Conservation (phyloP, 2,888 invertebrate species). For the Scaptomyza tumidula region DNA sequence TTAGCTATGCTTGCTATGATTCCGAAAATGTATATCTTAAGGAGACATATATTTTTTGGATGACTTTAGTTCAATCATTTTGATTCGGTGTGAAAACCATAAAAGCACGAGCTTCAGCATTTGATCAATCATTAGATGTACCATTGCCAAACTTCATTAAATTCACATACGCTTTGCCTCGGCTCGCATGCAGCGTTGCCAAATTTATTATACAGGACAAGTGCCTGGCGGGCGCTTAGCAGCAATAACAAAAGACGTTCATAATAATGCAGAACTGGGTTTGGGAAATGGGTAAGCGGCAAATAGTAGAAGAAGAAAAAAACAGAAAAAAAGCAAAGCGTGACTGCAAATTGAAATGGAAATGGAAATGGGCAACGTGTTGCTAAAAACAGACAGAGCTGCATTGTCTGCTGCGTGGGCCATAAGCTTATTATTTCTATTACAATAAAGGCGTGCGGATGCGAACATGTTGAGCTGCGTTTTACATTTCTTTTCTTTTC, state of each 20-base stretch:
- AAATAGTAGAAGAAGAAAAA: not conserved
- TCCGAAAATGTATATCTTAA: too few species aligned
- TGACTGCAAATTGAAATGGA: constrained; percentile 29
- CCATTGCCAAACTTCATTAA: constrained; percentile 16
- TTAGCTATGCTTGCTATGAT: too few species aligned
- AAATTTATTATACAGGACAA: constrained; percentile 12
- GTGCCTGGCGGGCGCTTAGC: constrained; percentile 29
- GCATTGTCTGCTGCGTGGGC: constrained; percentile 26
- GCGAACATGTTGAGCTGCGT: constrained; percentile 40
- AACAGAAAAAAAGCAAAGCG: not conserved
- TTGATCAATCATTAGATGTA: not conserved
- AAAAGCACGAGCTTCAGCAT: too few species aligned
- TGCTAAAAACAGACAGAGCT: constrained; percentile 65
- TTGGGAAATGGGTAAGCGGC: constrained; percentile 12
- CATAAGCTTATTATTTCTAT: constrained; percentile 76
- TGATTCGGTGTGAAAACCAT: too few species aligned
- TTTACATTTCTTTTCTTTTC: constrained; percentile 10
- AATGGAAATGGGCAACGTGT: constrained; percentile 67
- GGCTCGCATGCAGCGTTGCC: constrained; percentile 35
- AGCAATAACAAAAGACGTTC: constrained; percentile 56
- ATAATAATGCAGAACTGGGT: constrained; percentile 16
- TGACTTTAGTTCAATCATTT: too few species aligned
- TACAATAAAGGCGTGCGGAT: constrained; percentile 63
- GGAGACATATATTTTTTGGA: too few species aligned
- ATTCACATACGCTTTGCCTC: constrained; percentile 1